Evolutionary conservation across 2,113 vertebrate species (phyloP).

Genomic region (Cariama cristata): DNA sequence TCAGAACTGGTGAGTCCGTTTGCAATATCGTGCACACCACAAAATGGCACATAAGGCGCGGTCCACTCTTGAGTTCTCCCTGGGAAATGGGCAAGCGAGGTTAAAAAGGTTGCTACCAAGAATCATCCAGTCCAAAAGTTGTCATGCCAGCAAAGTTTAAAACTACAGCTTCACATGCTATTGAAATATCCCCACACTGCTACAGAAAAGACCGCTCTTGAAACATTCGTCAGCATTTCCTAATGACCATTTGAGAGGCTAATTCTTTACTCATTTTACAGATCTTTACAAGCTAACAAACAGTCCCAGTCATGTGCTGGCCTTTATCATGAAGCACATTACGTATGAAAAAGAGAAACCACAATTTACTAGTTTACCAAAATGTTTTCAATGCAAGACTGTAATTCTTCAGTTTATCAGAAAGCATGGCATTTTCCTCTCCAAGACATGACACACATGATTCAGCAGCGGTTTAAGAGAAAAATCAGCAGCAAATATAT

Average conservation of each 20-base stretch:
- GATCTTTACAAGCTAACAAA: neutral
- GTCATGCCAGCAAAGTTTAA: neutral
- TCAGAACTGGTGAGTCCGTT: neutral
- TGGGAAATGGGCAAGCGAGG: neutral
- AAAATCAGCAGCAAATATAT: neutral
- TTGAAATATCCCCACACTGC: neutral
- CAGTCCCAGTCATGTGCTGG: neutral
- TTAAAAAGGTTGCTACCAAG: neutral
- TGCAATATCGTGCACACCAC: neutral
- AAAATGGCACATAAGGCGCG: neutral
- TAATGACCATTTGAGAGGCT: neutral
- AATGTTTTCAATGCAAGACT: neutral
- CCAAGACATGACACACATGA: neutral
- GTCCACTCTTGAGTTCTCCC: neutral
- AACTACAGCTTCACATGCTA: neutral
- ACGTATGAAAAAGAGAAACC: neutral
- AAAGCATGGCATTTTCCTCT: neutral
- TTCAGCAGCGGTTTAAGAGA: neutral
- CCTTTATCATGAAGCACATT: neutral
- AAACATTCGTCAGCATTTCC: neutral
- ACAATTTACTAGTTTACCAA: neutral
- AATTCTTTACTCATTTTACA: neutral
- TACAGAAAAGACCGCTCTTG: neutral
- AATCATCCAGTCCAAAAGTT: neutral
- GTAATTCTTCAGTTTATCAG: neutral